These are phyloP conservation scores for Acanthornis magna DNA, from an alignment of 2,797 vertebrate genomes.

Conservation along the genomic window DNA sequence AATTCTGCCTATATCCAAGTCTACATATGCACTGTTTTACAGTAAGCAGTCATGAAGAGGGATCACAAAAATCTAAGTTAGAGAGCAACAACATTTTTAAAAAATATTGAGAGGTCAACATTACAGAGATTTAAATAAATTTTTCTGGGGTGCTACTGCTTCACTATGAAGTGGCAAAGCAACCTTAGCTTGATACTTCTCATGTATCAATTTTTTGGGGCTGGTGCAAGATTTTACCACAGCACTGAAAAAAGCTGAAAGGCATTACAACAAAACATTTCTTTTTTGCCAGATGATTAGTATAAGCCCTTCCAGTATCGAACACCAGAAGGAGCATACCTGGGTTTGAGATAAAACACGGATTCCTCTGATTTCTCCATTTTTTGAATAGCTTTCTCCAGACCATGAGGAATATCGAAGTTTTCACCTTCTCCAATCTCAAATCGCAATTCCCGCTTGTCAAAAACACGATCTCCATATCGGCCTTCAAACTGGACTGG, in stretches of 20 bases:
- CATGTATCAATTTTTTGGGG: background rate
- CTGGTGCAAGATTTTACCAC: background rate
- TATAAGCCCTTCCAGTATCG: background rate
- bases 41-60: background rate
- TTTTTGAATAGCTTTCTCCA: conserved; percentile 89
- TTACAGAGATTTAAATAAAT: background rate
- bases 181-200: background rate
- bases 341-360: conserved; percentile 86
- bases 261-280: background rate
- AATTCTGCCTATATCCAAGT: background rate
- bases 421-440: conserved; percentile 89
- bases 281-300: background rate
- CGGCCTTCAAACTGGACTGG: conserved; percentile 86
- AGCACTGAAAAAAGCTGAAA: background rate
- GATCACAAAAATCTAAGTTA: background rate
- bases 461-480: conserved; percentile 82
- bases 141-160: background rate
- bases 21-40: background rate
- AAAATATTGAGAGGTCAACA: background rate
- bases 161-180: background rate
- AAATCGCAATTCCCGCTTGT: conserved; percentile 87
- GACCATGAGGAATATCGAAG: conserved; percentile 85
- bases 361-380: conserved; percentile 95
- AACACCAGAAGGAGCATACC: conserved; percentile 73
- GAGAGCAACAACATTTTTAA: background rate